These are phyloP conservation scores for Toxotes chatareus DNA, from an alignment of 2,113 vertebrate genomes.

Conservation along the genomic window DNA sequence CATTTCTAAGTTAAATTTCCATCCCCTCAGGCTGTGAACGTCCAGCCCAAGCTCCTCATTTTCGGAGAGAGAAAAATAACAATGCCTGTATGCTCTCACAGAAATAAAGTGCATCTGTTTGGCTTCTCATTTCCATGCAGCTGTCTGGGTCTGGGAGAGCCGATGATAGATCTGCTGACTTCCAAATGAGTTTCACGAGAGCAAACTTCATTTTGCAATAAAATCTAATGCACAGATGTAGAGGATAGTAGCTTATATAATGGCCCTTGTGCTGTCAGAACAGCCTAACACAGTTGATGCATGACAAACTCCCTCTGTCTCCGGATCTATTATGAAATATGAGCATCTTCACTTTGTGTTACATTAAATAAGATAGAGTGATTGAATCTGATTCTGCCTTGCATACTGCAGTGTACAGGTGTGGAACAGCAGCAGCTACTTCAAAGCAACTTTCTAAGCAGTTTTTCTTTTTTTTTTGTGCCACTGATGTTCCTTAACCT, in stretches of 20 bases:
- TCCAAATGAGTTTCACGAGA: slow-evolving; percentile 71
- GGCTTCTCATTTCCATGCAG: slow-evolving; percentile 70
- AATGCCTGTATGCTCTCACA: slow-evolving; percentile 38
- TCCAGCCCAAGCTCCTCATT: slow-evolving; percentile 61
- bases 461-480: slow-evolving; percentile 4
- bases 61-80: slow-evolving; percentile 62
- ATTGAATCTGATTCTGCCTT: slow-evolving; percentile 18
- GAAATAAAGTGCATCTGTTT: slow-evolving; percentile 70
- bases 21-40: slow-evolving; percentile 61
- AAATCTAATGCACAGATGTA: slow-evolving; percentile 60
- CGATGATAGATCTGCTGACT: slow-evolving; percentile 69
- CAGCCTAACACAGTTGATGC: slow-evolving; percentile 16
- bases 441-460: slow-evolving; percentile 15
- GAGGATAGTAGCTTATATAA: slow-evolving; percentile 52
- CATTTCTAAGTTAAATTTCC: slow-evolving; percentile 67
- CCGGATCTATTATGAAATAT: slow-evolving; percentile 33
- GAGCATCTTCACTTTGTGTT: slow-evolving; percentile 2
- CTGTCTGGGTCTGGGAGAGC: slow-evolving; percentile 50
- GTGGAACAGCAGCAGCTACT: background rate
- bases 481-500: background rate
- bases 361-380: slow-evolving; percentile 37
- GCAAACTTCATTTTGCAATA: slow-evolving; percentile 66
- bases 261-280: slow-evolving; percentile 15
- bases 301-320: slow-evolving; percentile 15
- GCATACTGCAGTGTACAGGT: slow-evolving; percentile 8